Conservation (phyloP, 2,113 vertebrate genomes). For the Empidonax traillii region DNA sequence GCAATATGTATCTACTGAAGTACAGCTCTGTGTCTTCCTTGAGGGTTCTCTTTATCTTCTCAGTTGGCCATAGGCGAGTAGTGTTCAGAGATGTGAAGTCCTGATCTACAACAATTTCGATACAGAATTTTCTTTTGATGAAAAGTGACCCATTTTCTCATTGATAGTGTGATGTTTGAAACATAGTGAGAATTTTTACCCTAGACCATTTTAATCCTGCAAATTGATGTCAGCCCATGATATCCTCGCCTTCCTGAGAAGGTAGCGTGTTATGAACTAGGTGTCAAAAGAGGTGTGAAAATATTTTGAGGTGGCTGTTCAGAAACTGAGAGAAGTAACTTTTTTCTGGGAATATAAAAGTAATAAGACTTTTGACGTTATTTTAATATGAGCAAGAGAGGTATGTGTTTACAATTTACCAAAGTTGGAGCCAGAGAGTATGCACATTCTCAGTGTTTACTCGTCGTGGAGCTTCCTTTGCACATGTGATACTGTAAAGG, state of each 20-base stretch:
- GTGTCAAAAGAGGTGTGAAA: constrained; percentile 26
- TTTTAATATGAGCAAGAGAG: neutral
- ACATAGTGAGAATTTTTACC: neutral
- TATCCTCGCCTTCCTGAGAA: neutral
- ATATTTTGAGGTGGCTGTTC: neutral
- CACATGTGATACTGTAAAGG: fast-evolving
- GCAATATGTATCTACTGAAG: neutral
- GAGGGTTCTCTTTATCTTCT: neutral
- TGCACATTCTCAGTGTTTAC: neutral
- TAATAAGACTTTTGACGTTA: neutral
- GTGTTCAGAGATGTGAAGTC: neutral
- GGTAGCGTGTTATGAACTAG: neutral
- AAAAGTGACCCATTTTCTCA: neutral
- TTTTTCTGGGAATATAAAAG: neutral
- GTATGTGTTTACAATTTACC: neutral
- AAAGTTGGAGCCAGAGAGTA: too few relatives aligned
- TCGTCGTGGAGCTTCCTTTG: neutral
- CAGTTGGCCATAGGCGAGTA: neutral
- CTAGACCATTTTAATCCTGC: neutral
- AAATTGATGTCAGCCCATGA: neutral
- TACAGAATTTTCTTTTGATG: neutral
- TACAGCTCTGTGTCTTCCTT: neutral
- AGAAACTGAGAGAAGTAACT: neutral
- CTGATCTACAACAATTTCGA: neutral
- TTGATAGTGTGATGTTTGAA: neutral